Evolutionary conservation across 2,888 invertebrate species (phyloP), one percentile per base, ranked within the genome.

Genomic region (Pollenia labialis): DNA sequence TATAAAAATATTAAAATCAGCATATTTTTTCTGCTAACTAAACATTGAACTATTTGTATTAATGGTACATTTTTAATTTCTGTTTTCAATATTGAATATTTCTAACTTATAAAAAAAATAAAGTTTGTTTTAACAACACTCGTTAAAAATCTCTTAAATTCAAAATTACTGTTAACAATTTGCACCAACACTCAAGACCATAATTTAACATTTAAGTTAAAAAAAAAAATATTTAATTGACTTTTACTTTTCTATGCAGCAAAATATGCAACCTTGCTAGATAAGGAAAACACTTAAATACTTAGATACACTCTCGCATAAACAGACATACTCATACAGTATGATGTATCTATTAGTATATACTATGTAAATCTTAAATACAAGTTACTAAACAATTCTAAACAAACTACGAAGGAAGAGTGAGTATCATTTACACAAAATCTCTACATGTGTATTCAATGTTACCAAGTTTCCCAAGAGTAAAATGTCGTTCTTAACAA

Each of bases 191-290:
- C 2, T 60, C 12, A 40, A 60, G 50, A 12, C 1, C 60, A 60
- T 7, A 14, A n/a, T 58, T 50, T 58, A 50, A 58, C 23, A 50
- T 52, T 56, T 56, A 44, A 77, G 40, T 16, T 60, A 50, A 54
- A 76, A 44, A 60, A 76, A 32, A 58, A 6, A 32, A 8, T 58
- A 8, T 56, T 48, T 71, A 83, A 69, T 56, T 79, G 77, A 72
- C 83, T 79, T 77, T 83, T 83, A 77, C 83, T 83, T 79, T 80
- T 62, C 46, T 42, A 14, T 18, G 23, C 14, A 72, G 77, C 42
- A 83, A 77, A 76, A 58, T 7, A 9, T 46, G 16, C 23, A 76
- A 76, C 75, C 68, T 76, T 83, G 72, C n/a, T 8, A 16, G 9
- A n/a, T 10, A 14, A 60, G 16, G 2, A 60, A 50, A 23, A 12